Evolutionary conservation across 2,888 invertebrate genomes (phyloP), one percentile per base, ranked within the genome.

Genomic region (Bellardia pandia): DNA sequence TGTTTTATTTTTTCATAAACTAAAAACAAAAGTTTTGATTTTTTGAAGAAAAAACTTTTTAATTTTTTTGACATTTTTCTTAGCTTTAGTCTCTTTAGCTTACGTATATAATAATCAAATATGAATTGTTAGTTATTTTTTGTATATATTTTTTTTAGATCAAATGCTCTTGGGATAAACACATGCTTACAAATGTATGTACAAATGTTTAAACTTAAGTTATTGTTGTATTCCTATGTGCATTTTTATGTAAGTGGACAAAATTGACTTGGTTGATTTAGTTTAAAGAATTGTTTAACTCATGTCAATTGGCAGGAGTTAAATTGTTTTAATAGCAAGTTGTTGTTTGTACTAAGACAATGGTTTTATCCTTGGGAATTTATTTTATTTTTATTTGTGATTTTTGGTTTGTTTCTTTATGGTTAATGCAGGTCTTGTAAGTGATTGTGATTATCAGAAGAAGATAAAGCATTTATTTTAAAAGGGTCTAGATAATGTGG

Each of bases 1-100:
- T 30, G 5, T 45, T 76, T 64, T 62, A 16, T 71, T 40, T 11
- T 23, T 40, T 30, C 56, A 62, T 82, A 80, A 37, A 66, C 53
- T 60, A 40, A 45, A 72, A 74, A 79, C 48, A 81, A 85, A 87
- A 87, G 85, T 87, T 87, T 68, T 75, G 68, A 74, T 85, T 85
- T 87, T 30, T 80, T 76, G 9, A 45, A 64, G 51, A 60, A 74
- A 75, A 62, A 87, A 78, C 74, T 87, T 86, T 74, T 69, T 82
- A 78, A 83, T 66, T 79, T 84, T 83, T 86, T 81, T 78, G 72
- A 78, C 78, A 82, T 87, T 72, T 85, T 64, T 66, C 51, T 66
- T 56, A 33, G 30, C n/a, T 74, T 84, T 86, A n/a, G 23, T 58
- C 11, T 58, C 3, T 30, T n/a, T n/a, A n/a, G 30, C 13, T 33